These are phyloP conservation scores for Solea senegalensis DNA, from an alignment of 2,113 vertebrate species.

Conservation along the genomic window DNA sequence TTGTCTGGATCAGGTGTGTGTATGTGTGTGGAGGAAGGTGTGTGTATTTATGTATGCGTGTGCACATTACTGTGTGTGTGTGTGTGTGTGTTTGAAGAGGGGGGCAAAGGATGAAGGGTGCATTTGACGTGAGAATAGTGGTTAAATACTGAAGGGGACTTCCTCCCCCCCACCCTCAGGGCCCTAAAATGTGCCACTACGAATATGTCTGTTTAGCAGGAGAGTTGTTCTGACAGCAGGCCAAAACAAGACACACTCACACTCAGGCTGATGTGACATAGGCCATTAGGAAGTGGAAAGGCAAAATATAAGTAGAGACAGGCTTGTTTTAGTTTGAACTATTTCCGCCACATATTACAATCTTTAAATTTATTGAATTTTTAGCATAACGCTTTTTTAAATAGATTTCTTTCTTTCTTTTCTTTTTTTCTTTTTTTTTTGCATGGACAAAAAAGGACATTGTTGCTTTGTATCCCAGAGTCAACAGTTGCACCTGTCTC, in stretches of 20 bases:
- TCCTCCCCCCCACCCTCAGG: constrained; percentile 52
- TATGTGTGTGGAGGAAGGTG: constrained; percentile 13
- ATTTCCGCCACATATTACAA: constrained; percentile 44
- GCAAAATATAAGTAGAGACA: constrained; percentile 44
- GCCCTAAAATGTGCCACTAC: constrained; percentile 74
- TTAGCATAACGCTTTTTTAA: background rate
- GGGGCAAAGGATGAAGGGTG: constrained; percentile 14
- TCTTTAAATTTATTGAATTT: constrained; percentile 35
- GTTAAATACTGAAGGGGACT: constrained; percentile 76
- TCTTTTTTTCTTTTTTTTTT: background rate
- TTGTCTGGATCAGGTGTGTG: constrained; percentile 76
- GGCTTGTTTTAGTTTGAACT: constrained; percentile 32
- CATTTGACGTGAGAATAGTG: constrained; percentile 72
- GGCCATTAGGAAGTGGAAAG: constrained; percentile 58
- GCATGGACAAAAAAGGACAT: constrained; percentile 2
- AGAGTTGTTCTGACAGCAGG: constrained; percentile 77
- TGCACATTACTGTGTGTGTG: constrained; percentile 14
- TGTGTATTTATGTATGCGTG: constrained; percentile 10
- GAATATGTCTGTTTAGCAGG: constrained; percentile 68
- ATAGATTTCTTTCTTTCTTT: constrained; percentile 17
- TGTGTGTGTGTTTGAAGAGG: background rate
- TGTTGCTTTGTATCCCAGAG: constrained; percentile 36
- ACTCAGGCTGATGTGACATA: constrained; percentile 71
- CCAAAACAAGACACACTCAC: constrained; percentile 75
- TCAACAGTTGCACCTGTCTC: constrained; percentile 31